Evolutionary conservation across 2,113 vertebrate genomes (phyloP).

Genomic region (Muscicapa adusta): DNA sequence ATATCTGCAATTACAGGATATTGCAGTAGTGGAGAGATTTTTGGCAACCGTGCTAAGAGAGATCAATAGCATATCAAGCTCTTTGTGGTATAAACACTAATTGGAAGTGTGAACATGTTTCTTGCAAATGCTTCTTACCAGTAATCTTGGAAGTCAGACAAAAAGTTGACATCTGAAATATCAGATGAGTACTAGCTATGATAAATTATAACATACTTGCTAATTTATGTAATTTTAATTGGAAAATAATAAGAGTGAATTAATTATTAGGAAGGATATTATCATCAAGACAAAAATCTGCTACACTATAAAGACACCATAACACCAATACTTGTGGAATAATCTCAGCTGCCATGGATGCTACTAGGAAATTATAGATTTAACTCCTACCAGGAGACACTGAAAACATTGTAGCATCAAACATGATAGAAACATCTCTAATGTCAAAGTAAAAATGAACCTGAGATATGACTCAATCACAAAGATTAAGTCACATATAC

Average conservation of each 20-base stretch:
- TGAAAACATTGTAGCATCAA: not conserved
- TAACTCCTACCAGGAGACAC: not conserved
- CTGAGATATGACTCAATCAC: not conserved
- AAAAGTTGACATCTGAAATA: constrained; percentile 6
- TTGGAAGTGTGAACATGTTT: constrained; percentile 15
- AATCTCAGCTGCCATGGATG: not conserved
- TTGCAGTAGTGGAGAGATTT: constrained; percentile 28
- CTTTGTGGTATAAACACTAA: constrained; percentile 39
- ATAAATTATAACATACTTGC: not conserved
- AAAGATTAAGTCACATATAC: not conserved
- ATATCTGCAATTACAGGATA: constrained; percentile 41
- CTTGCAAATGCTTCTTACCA: constrained; percentile 39
- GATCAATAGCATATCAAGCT: constrained; percentile 47
- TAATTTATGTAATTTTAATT: not conserved
- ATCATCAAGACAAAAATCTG: not conserved
- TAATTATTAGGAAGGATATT: not conserved
- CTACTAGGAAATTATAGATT: not conserved
- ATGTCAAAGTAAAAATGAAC: not conserved
- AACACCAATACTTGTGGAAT: not conserved
- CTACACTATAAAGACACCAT: not conserved
- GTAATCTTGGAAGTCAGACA: constrained; percentile 16
- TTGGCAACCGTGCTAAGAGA: constrained; percentile 34
- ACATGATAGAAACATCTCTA: not conserved
- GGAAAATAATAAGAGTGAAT: not conserved
- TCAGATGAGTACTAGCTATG: not conserved